These are phyloP conservation scores for Pyxicephalus adspersus DNA, from an alignment of 2,113 vertebrate species.

Conservation along the genomic window DNA sequence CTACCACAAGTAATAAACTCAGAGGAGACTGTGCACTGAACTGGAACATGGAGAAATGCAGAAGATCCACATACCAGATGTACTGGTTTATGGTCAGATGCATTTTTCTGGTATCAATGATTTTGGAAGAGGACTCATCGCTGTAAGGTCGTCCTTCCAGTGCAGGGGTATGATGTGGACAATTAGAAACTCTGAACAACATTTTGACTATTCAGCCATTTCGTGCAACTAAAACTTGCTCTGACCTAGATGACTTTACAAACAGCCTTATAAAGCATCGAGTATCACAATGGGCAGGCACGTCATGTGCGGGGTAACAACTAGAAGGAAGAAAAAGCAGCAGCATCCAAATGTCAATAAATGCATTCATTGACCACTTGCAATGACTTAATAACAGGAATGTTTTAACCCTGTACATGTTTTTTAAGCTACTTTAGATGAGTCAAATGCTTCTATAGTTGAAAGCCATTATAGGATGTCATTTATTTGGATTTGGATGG, in stretches of 20 bases:
- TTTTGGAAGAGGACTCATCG: not conserved
- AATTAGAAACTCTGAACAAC: not conserved
- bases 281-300: slow-evolving; percentile 19
- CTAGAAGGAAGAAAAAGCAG: not conserved
- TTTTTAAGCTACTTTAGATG: too few relatives aligned
- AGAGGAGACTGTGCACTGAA: slow-evolving; percentile 34
- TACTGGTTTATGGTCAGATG: not conserved
- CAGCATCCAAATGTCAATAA: too few relatives aligned
- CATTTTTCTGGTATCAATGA: slow-evolving; percentile 5
- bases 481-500: too few relatives aligned
- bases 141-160: not conserved
- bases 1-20: slow-evolving; percentile 60
- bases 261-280: slow-evolving; percentile 10
- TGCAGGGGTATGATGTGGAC: not conserved
- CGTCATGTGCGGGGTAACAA: not conserved
- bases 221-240: slow-evolving; percentile 24
- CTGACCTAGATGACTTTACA: slow-evolving; percentile 3
- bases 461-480: too few relatives aligned
- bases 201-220: slow-evolving; percentile 15
- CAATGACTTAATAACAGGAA: too few relatives aligned
- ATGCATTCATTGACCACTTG: too few relatives aligned
- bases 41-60: not conserved
- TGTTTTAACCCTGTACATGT: too few relatives aligned
- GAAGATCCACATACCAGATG: not conserved
- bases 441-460: too few relatives aligned